Base-by-base conservation (phyloP, 64 coral and sea anemone species). In the Montipora efflorescens region DNA sequence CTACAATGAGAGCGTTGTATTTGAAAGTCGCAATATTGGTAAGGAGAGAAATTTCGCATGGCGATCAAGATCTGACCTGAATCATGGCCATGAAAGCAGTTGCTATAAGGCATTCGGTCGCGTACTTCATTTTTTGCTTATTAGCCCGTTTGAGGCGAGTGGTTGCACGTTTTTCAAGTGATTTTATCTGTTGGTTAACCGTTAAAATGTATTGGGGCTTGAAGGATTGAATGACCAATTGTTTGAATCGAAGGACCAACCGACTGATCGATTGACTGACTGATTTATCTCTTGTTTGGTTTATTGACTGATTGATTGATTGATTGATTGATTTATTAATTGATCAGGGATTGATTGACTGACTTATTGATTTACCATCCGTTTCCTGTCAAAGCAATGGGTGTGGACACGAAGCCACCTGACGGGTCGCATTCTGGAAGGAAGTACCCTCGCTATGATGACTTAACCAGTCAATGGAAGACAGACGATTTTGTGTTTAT, bases 21-120 rank as follows among this genome's bases (percentile, higher is more conserved):
- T 93, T 1, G 84, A 93, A 47, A 88, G 74, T 19, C 5, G 25
- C 2, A 87, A 87, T 48, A 77, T 93, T 25, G 92, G 92, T 93
- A 80, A 49, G 84, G 25, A 72, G 0, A 7, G 36, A 76, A 3
- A 13, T 14, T 76, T 46, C 9, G 2, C 10, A 46, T 76, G 11
- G 36, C 8, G 13, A 4, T 13, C 28, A 45, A 46, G 0, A 73
- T 2, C 4, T 9, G 62, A 67, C 16, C 18, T 71, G 61, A 64
- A 64, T 14, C 14, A 64, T 4, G 61, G 61, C 8, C 8, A 64
- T 64, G 61, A 14, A 71, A 23, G 68, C 68, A 71, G 19, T 23
- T 20, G 4, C 5, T 71, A 71, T 22, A 71, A 15, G 20, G 14
- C 52, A 55, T 11, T 64, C 14, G 0, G 61, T 4, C 8, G 9